These are phyloP conservation scores for Agonopterix arenella DNA, from an alignment of 2,888 invertebrate species.

Conservation along the genomic window DNA sequence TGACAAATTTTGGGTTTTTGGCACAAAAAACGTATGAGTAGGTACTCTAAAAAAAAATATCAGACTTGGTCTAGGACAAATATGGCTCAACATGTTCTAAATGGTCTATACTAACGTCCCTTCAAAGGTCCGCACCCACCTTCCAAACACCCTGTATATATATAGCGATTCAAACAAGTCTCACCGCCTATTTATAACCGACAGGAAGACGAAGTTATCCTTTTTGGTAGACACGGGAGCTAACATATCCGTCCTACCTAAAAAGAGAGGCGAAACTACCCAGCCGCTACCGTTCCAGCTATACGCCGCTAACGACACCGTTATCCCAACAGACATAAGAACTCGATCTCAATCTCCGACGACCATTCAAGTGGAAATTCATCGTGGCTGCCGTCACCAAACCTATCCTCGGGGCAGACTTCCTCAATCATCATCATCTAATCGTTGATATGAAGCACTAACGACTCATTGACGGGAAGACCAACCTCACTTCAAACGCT, in stretches of 20 bases:
- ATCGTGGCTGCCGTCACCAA: slow-evolving; percentile 7
- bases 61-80: too few species aligned
- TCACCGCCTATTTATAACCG: slow-evolving; percentile 2
- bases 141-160: too few species aligned
- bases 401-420: slow-evolving; percentile 6
- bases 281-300: not conserved
- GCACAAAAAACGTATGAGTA: too few species aligned
- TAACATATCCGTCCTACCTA: too few species aligned
- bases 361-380: slow-evolving; percentile 9
- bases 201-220: not conserved
- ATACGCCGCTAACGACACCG: slow-evolving; percentile 6
- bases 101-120: too few species aligned
- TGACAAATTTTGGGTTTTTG: too few species aligned
- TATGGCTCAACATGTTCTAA: too few species aligned
- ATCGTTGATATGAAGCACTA: not conserved
- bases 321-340: slow-evolving; percentile 5
- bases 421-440: slow-evolving; percentile 1
- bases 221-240: too few species aligned
- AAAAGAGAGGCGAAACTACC: not conserved
- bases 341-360: slow-evolving; percentile 3
- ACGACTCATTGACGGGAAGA: not conserved
- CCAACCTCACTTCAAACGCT: not conserved
- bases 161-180: not conserved
- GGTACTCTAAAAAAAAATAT: too few species aligned
- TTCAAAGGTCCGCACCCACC: too few species aligned